Conservation (phyloP, 2,888 invertebrate species). For the Eilema sororculum region DNA sequence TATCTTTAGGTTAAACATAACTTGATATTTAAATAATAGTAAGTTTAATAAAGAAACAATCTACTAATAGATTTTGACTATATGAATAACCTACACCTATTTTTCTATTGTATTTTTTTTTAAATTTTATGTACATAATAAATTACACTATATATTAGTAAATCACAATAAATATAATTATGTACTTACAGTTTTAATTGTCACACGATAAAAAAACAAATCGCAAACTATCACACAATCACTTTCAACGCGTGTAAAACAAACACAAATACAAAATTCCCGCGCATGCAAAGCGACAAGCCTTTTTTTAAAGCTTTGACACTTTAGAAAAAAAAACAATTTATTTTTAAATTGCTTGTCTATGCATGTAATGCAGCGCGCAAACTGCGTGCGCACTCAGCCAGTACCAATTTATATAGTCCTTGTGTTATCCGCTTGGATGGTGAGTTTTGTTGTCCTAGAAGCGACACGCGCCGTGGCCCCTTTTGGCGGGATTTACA, state of each 20-base stretch:
- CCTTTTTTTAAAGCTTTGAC: constrained; percentile 15
- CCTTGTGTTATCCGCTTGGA: constrained; percentile 60
- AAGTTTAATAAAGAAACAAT: too few relatives aligned
- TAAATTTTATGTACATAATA: too few relatives aligned
- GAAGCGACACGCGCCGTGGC: constrained; percentile 40
- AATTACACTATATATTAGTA: not conserved
- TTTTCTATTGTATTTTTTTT: too few relatives aligned
- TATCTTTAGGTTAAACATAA: not conserved
- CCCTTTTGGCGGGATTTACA: constrained; percentile 34
- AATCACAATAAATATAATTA: not conserved
- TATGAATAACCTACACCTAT: too few relatives aligned
- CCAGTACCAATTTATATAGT: constrained; percentile 71
- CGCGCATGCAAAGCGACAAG: constrained; percentile 41
- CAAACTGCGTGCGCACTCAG: constrained; percentile 64
- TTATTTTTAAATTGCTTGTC: constrained; percentile 45
- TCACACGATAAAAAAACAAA: constrained; percentile 22
- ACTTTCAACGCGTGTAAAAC: constrained; percentile 19
- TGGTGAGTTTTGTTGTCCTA: constrained; percentile 50
- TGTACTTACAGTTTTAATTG: constrained; percentile 33
- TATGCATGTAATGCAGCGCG: constrained; percentile 58
- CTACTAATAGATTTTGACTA: too few relatives aligned
- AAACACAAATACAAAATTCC: constrained; percentile 29
- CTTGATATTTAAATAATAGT: not conserved
- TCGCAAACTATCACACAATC: constrained; percentile 33
- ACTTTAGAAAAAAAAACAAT: constrained; percentile 11